Base-by-base conservation (phyloP, 2,797 vertebrate species). In the Coregonus ussuriensis region DNA sequence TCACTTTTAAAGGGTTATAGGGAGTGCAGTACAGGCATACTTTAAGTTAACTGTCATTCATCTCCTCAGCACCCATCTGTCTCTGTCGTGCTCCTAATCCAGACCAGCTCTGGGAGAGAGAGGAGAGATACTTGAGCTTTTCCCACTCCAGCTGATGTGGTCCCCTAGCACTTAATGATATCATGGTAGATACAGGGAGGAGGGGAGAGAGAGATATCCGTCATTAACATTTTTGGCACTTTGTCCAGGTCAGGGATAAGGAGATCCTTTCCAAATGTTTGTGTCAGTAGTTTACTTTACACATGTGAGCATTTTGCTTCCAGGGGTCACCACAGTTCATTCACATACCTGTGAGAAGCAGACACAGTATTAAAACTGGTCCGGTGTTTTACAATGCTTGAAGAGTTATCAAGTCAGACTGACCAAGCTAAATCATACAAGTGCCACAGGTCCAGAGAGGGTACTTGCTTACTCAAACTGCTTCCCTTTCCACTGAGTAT, bases 181-280 rank as follows among this genome's bases (percentile, higher is more conserved):
- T 88, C 88, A 84, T 75, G 73, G 4, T 74, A 72, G 72, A 84
- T 80, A 80, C 77, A n/a, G 79, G 37, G 81, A 25, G 83, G 79
- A 81, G 76, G 74, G 0, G 31, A 53, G n/a, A 72, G 79, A 72
- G 13, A 69, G 80, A 86, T 83, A 86, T 84, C 72, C 71, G 84
- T 87, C 84, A 79, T 89, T 86, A 89, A 88, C 84, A 89, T 91
- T 90, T 67, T 83, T 89, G 87, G 59, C 47, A 63, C 72, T 69
- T 3, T 76, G 77, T 89, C 83, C 86, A 86, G 77, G 73, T 84
- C 78, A 69, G 78, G 79, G 81, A 77, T 70, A 9, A 81, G 76
- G 74, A 51, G 74, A 78, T 84, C 79, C 83, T 73, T 78, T 83
- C 73, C 33, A n/a, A 59, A 76, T 69, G 75, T 56, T 70, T 29